These are phyloP conservation scores for Tachysurus fulvidraco DNA, from an alignment of 2,113 vertebrate species.

Conservation along the genomic window DNA sequence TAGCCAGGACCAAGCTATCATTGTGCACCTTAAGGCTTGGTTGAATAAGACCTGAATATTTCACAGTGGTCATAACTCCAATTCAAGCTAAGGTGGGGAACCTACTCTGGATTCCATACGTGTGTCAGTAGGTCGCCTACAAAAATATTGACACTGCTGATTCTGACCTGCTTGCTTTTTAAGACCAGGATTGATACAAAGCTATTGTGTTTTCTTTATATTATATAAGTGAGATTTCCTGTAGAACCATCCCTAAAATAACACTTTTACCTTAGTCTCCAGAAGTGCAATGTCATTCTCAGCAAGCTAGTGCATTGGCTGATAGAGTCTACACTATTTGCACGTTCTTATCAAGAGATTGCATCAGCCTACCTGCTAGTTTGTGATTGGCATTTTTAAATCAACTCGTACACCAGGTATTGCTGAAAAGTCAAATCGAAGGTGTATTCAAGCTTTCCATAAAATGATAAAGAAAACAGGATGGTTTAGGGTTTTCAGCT, in stretches of 20 bases:
- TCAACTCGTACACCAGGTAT: neutral
- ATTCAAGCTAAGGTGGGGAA: neutral
- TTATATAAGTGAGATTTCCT: neutral
- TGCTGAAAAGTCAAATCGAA: slow-evolving; percentile 4
- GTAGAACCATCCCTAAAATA: neutral
- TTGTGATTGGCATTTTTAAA: slow-evolving; percentile 34
- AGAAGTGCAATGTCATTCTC: slow-evolving; percentile 20
- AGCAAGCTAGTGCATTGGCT: neutral
- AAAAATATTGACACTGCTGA: neutral
- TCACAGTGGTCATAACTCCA: slow-evolving; percentile 21
- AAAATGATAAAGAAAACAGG: neutral
- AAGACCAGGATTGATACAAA: neutral
- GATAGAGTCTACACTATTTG: slow-evolving; percentile 11
- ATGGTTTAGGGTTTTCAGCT: neutral
- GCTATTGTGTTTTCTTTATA: neutral
- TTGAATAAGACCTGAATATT: slow-evolving; percentile 25
- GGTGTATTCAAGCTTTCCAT: neutral
- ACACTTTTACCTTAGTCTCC: slow-evolving; percentile 1
- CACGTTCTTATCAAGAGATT: slow-evolving; percentile 31
- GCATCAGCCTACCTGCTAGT: slow-evolving; percentile 35
- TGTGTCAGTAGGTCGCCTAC: neutral
- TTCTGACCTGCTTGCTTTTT: neutral
- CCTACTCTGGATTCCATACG: neutral
- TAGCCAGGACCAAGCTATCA: neutral
- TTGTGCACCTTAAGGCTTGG: slow-evolving; percentile 13